Evolutionary conservation across 2,113 vertebrate genomes (phyloP).

Genomic region (Calidris pugnax): DNA sequence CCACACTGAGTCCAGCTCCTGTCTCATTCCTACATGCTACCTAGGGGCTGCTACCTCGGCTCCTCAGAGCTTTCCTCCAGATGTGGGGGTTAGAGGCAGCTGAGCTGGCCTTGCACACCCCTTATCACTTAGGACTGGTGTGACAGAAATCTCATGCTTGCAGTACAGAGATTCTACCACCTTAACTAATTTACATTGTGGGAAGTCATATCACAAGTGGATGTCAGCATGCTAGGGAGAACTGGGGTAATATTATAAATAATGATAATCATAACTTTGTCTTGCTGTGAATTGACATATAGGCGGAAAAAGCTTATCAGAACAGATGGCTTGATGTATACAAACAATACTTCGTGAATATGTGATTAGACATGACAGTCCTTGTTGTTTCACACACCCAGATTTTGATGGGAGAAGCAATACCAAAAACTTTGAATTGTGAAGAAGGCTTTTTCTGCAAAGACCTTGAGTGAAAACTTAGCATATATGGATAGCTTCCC

Average conservation of each 20-base stretch:
- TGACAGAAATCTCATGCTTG: not conserved
- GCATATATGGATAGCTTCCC: not conserved
- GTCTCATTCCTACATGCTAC: not conserved
- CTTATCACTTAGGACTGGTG: not conserved
- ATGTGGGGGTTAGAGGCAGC: not conserved
- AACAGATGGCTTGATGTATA: constrained; percentile 49
- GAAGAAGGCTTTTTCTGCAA: not conserved
- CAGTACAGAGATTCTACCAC: not conserved
- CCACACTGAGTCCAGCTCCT: not conserved
- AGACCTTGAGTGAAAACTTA: not conserved
- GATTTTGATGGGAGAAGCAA: constrained; percentile 34
- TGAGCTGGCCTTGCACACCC: not conserved
- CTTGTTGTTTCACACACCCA: not conserved
- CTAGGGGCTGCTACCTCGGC: accelerated
- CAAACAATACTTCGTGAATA: not conserved
- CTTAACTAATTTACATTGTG: not conserved
- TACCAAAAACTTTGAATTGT: constrained; percentile 9
- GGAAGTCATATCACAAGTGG: not conserved
- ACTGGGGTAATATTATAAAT: not conserved
- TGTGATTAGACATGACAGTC: not conserved
- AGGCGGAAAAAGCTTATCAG: not conserved
- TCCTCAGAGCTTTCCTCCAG: not conserved
- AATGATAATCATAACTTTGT: not conserved
- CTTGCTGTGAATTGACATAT: not conserved
- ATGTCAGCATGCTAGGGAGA: not conserved